Evolutionary conservation across 2,113 vertebrate species (phyloP).

Genomic region (Henicopernis longicauda): DNA sequence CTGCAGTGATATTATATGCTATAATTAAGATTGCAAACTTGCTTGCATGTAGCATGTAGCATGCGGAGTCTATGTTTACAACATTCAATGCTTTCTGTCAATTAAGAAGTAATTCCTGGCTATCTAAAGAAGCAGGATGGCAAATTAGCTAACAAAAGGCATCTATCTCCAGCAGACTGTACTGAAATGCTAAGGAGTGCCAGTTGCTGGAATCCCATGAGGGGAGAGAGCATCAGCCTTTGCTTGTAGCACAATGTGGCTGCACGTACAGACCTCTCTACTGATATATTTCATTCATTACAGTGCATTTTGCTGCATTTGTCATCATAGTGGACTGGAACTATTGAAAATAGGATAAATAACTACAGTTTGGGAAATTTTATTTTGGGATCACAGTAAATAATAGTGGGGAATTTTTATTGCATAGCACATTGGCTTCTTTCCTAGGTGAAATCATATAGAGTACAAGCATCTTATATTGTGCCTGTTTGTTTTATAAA

Average conservation of each 20-base stretch:
- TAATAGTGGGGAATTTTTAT: neutral
- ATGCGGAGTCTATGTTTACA: neutral
- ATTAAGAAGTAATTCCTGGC: neutral
- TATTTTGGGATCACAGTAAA: neutral
- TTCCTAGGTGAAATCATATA: neutral
- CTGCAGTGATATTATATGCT: conserved; percentile 18
- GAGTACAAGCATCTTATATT: neutral
- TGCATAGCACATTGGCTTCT: conserved; percentile 28
- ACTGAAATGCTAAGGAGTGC: neutral
- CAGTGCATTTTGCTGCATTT: neutral
- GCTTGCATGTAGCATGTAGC: neutral
- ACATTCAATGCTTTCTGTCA: neutral
- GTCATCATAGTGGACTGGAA: neutral
- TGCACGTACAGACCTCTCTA: neutral
- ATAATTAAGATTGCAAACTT: conserved; percentile 15
- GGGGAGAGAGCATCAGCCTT: neutral
- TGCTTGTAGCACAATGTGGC: neutral
- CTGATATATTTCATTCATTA: neutral
- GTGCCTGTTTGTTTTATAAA: neutral
- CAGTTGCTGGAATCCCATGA: neutral
- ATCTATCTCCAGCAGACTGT: neutral
- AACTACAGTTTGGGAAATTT: neutral
- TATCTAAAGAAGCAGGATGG: neutral
- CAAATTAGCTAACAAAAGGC: neutral
- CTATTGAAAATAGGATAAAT: conserved; percentile 25